phyloP scores from a whole-genome alignment of 2,888 invertebrate genomes.

The Mylabris sibirica region DNA sequence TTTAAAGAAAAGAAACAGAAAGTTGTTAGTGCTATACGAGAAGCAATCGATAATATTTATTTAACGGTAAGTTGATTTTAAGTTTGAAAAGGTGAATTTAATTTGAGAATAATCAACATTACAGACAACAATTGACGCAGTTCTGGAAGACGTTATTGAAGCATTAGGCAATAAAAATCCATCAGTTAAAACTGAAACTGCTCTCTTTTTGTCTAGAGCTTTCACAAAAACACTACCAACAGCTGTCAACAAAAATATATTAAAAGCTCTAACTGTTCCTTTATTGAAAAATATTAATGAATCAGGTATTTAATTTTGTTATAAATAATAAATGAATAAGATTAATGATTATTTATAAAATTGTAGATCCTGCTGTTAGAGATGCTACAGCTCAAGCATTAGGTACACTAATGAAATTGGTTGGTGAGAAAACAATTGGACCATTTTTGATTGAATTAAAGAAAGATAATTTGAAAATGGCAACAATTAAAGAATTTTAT shows the following conservation, averaged over 20 bases:
- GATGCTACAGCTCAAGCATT: slow-evolving; percentile 93
- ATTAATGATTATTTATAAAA: background rate
- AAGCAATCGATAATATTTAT: slow-evolving; percentile 90
- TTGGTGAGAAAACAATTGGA: slow-evolving; percentile 88
- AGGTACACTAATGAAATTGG: slow-evolving; percentile 92
- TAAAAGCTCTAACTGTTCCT: slow-evolving; percentile 81
- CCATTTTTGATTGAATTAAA: slow-evolving; percentile 91
- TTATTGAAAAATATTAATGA: slow-evolving; percentile 82
- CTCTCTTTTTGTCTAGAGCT: slow-evolving; percentile 83
- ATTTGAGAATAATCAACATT: slow-evolving; percentile 18
- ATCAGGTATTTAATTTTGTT: slow-evolving; percentile 64
- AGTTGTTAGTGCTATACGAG: slow-evolving; percentile 85
- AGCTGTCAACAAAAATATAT: slow-evolving; percentile 85
- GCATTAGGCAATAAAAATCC: slow-evolving; percentile 93
- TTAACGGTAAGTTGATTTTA: slow-evolving; percentile 73
- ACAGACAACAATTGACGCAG: slow-evolving; percentile 82
- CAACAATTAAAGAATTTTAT: slow-evolving; percentile 91
- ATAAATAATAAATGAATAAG: too few species aligned
- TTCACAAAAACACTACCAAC: slow-evolving; percentile 83
- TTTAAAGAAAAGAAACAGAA: slow-evolving; percentile 96
- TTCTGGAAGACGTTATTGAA: slow-evolving; percentile 85
- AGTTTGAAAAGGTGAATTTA: background rate
- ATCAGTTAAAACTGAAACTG: slow-evolving; percentile 85
- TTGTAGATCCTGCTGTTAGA: slow-evolving; percentile 83
- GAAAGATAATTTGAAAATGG: slow-evolving; percentile 87